Evolutionary conservation across 2,888 invertebrate genomes (phyloP), one percentile per base, ranked within the genome.

Genomic region (Laspeyria flexula): DNA sequence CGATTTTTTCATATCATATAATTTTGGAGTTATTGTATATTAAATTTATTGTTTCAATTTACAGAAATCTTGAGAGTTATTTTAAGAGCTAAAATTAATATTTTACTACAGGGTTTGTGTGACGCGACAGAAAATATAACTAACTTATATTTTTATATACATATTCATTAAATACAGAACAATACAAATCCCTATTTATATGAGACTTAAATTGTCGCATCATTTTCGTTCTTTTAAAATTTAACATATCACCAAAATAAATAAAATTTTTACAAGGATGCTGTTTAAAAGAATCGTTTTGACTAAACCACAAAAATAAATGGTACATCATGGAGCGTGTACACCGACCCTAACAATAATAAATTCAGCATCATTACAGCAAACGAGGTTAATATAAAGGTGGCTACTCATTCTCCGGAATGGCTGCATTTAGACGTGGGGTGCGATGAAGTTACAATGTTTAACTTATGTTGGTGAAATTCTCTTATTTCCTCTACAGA

Each of bases 331-430:
- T 12, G n/a, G 39, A 31, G 31, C 38, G 43, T 68, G 65, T 54
- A 46, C 12, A 59, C 38, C 52, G 16, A 42, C 56, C 57, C 60
- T 65, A 62, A 60, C 61, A 65, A 65, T 76, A 77, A 81, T 81
- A 80, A 78, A 81, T 81, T 75, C 59, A 62, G 49, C 55, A 70
- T 71, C 77, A 73, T 82, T 79, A 72, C 72, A 37, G 59, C 66
- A 74, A 81, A 81, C 74, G 79, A 81, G 76, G 77, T 75, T 77
- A 79, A 78, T 78, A 76, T 70, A 64, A 74, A 78, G 79, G 78
- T 77, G 77, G 73, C 71, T 69, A 73, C 72, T 78, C 73, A 75
- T 74, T 75, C 54, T 55, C 49, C 55, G 60, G 63, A 77, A 75
- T 70, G 71, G 65, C 49, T 71, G 71, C 75, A 74, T 77, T 80